Evolutionary conservation across 2,888 invertebrate species (phyloP), one percentile per base, ranked within the genome.

Genomic region (Panopea generosa): DNA sequence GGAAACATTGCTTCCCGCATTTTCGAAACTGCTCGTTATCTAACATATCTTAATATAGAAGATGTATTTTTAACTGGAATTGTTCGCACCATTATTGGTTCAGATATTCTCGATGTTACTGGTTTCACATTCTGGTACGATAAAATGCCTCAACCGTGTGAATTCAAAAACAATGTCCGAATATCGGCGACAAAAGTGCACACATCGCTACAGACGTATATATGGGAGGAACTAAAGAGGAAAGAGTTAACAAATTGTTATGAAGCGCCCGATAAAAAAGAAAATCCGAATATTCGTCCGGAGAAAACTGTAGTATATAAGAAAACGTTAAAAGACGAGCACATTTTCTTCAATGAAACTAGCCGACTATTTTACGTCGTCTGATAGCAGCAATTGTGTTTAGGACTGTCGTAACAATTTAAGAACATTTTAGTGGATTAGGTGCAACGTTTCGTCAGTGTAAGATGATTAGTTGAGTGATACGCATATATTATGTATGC

Each of bases 1-100:
- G 74, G 61, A 3, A 76, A 79, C 14, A 82, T 86, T 6, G 83
- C 84, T 0, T 7, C 61, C 11, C 49, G 70, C 20, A 59, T 88
- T 16, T 74, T 80, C 20, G 71, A 75, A 27, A 67, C 77, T 3
- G 82, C 87, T 2, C 75, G 83, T 20, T 71, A 78, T 27, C 43
- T 87, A 40, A 83, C 84, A 7, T 82, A 82, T 67, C 61, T 89
- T 7, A 83, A 84, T n/a, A 83, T 89, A 7, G 89, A 89, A 67
- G 89, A 89, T 43, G 89, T 86, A 6, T 87, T 84, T 68, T 82
- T 89, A 6, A 87, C 88, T 2, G 89, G 89, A 14, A 77, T 89
- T 11, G 62, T 88, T 16, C 75, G 86, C 0, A 83, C 82, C 38
- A 61, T 77, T 1, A 60, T 85, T 6, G 69, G 69, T 2, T 77